Evolutionary conservation across 2,113 vertebrate species (phyloP), one percentile per base, ranked within the genome.

Genomic region (Lophius piscatorius): DNA sequence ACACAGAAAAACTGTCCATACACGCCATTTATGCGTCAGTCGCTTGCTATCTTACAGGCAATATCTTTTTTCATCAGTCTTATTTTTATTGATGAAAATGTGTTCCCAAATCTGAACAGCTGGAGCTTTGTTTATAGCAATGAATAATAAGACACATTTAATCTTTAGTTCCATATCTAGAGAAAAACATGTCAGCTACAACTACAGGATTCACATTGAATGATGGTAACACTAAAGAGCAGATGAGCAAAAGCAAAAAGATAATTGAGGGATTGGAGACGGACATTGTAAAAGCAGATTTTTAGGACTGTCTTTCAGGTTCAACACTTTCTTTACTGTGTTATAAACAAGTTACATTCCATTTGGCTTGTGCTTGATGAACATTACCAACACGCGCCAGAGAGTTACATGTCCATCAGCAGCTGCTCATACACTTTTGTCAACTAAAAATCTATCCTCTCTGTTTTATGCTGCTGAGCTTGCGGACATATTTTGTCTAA

Each of bases 401-500:
- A 22, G 14, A 61, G 31, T 31, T 12, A 22, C 2, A 16, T 23
- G 40, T 52, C 52, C 34, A 12, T 64, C 62, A 40, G 4, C 4
- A 16, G 0, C 33, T n/a, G 40, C 34, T 44, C 57, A 11, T 9
- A 62, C 36, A 22, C 34, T 12, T 9, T 68, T 46, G 62, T 71
- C 55, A 35, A 8, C 20, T 0, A 54, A 33, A 64, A 69, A 71
- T 48, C 11, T 13, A 52, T 20, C 29, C 23, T 54, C 48, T 63
- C 39, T 50, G 13, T 49, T 44, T 38, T 1, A 38, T 14, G 31
- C 33, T 11, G 5, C n/a, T 28, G 9, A 23, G 39, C 40, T 42
- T 18, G 17, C 42, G 57, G 64, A 47, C 48, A 59, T 9, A 26
- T 46, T 21, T 40, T 34, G 8, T 11, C 66, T 61, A 56, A 77